phyloP scores from a whole-genome alignment of 2,888 invertebrate species.

The Vandiemenella viatica region DNA sequence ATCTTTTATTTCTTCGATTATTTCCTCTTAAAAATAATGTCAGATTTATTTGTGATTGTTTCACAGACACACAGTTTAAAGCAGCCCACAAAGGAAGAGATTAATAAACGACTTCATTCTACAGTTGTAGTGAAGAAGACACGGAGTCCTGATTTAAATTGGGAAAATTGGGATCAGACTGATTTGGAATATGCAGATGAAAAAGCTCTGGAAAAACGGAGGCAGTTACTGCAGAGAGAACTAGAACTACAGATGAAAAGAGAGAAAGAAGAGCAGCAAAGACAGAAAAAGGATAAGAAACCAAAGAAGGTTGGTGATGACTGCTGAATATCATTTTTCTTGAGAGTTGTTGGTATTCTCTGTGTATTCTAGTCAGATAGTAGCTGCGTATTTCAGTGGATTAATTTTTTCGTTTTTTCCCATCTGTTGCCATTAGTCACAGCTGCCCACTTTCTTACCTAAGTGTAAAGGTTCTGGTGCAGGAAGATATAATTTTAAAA shows the following conservation, averaged over 20 bases:
- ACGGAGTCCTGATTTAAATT: slow-evolving; percentile 45
- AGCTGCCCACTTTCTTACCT: too few species aligned
- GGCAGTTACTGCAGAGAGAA: slow-evolving; percentile 60
- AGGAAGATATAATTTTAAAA: too few species aligned
- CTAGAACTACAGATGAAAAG: slow-evolving; percentile 63
- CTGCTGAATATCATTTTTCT: too few species aligned
- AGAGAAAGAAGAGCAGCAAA: slow-evolving; percentile 52
- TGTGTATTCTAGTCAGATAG: too few species aligned
- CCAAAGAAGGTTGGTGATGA: not conserved
- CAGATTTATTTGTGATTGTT: too few species aligned
- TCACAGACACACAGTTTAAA: not conserved
- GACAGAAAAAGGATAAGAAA: slow-evolving; percentile 30
- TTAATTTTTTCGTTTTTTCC: too few species aligned
- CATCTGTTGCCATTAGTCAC: too few species aligned
- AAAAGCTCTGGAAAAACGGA: slow-evolving; percentile 52
- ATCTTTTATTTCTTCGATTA: too few species aligned
- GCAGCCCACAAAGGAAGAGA: slow-evolving; percentile 36
- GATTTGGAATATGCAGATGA: slow-evolving; percentile 69
- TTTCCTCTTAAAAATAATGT: too few species aligned
- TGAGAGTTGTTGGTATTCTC: too few species aligned
- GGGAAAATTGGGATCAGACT: slow-evolving; percentile 63
- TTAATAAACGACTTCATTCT: slow-evolving; percentile 47
- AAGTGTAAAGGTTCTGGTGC: too few species aligned
- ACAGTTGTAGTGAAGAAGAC: slow-evolving; percentile 38
- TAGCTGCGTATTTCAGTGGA: too few species aligned